A percentile compares a stretch with the other conserved stretches of the same genome.
These are phyloP conservation scores for Craniophora ligustri DNA, from an alignment of 2,888 invertebrate genomes.

Conservation along the genomic window DNA sequence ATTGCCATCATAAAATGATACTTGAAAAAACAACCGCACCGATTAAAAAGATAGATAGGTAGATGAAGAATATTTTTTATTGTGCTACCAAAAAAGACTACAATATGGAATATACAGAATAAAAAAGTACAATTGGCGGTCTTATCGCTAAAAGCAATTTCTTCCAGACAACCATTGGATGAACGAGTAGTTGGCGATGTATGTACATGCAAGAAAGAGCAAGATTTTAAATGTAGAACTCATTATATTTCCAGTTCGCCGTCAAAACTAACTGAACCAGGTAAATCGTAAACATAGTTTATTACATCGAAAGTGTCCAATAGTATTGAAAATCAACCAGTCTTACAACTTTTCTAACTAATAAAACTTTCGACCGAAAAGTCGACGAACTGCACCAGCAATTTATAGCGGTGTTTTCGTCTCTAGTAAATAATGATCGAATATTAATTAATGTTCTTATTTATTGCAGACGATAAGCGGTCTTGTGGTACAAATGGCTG, in stretches of 20 bases:
- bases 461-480: constrained; percentile 66
- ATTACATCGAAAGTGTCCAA: constrained; percentile 41
- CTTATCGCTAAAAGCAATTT: too few relatives aligned
- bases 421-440: constrained; percentile 65
- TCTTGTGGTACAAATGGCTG: constrained; percentile 46
- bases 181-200: too few relatives aligned
- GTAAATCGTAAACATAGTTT: constrained; percentile 30
- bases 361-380: constrained; percentile 58
- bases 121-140: too few relatives aligned
- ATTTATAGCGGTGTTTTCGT: constrained; percentile 63
- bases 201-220: too few relatives aligned
- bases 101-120: too few relatives aligned
- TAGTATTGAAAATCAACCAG: constrained; percentile 29
- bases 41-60: too few relatives aligned
- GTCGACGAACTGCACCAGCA: constrained; percentile 58
- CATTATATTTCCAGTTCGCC: background rate
- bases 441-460: constrained; percentile 69
- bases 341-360: constrained; percentile 39
- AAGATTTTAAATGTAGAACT: background rate
- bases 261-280: constrained; percentile 8
- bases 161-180: too few relatives aligned
- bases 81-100: too few relatives aligned
- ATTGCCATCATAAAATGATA: background rate
- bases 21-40: too few relatives aligned
- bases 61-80: too few relatives aligned